Evolutionary conservation across 2,797 vertebrate species (phyloP).

Genomic region (Zenarchopterus dispar): DNA sequence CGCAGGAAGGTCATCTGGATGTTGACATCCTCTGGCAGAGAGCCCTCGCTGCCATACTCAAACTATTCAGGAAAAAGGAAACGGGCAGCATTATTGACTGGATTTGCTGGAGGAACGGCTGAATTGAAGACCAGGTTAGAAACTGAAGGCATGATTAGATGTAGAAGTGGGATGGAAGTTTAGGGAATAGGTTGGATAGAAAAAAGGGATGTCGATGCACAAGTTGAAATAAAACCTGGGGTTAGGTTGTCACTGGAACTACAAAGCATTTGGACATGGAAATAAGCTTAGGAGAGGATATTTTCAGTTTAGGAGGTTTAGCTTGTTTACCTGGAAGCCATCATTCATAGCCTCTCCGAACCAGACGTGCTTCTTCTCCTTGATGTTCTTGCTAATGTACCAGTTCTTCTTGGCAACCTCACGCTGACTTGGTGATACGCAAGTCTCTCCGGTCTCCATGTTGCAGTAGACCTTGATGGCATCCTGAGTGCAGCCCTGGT

Average conservation of each 20-base stretch:
- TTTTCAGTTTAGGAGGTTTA: too few relatives aligned
- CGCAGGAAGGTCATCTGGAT: slow-evolving; percentile 99
- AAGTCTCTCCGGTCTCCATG: slow-evolving; percentile 96
- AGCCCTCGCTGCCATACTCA: slow-evolving; percentile 91
- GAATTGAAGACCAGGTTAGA: background rate
- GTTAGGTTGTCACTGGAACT: background rate
- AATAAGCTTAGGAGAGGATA: background rate
- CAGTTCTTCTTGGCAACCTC: slow-evolving; percentile 91
- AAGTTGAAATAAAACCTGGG: background rate
- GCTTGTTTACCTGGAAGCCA: slow-evolving; percentile 89
- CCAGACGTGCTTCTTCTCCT: slow-evolving; percentile 97
- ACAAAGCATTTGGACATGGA: background rate
- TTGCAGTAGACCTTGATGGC: slow-evolving; percentile 98
- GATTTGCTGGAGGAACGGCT: background rate
- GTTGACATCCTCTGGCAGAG: slow-evolving; percentile 91
- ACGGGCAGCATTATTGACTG: slow-evolving; percentile 19
- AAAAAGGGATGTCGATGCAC: background rate
- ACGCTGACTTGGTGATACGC: slow-evolving; percentile 85
- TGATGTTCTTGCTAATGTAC: slow-evolving; percentile 95
- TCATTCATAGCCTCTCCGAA: slow-evolving; percentile 94
- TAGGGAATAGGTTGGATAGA: background rate
- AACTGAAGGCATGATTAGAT: background rate
- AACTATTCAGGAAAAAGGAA: slow-evolving; percentile 80
- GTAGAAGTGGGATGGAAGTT: background rate
- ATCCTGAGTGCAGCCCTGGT: slow-evolving; percentile 97